Evolutionary conservation across 2,797 vertebrate species (phyloP).

Genomic region (Notolabrus celidotus): DNA sequence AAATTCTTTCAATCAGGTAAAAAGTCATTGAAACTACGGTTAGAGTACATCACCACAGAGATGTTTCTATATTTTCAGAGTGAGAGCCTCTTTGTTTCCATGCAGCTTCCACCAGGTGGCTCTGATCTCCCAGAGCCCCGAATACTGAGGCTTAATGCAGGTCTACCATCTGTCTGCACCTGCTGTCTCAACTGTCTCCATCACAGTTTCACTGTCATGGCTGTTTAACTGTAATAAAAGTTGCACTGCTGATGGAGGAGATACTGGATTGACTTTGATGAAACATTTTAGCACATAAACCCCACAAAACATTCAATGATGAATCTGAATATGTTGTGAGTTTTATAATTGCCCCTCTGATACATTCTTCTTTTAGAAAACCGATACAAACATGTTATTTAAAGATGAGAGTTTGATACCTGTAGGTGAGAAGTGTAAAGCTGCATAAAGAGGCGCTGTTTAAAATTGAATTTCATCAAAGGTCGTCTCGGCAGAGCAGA

Average conservation of each 20-base stretch:
- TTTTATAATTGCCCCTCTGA: background rate
- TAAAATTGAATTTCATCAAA: conserved; percentile 66
- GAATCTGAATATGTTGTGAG: conserved; percentile 19
- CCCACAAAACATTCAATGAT: background rate
- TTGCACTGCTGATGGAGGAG: background rate
- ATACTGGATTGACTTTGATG: background rate
- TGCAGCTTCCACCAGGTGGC: conserved; percentile 60
- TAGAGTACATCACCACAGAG: background rate
- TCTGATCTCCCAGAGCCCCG: conserved; percentile 39
- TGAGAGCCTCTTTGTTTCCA: conserved; percentile 9
- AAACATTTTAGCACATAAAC: background rate
- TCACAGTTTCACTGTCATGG: conserved; percentile 19
- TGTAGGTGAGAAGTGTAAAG: conserved; percentile 48
- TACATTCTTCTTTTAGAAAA: conserved; percentile 12
- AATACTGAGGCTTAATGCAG: conserved; percentile 3
- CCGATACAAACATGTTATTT: conserved; percentile 16
- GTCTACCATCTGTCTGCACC: conserved; percentile 18
- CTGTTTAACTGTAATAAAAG: conserved; percentile 18
- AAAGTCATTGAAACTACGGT: background rate
- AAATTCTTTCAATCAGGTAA: background rate
- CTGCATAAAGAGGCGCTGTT: conserved; percentile 30
- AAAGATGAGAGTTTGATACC: conserved; percentile 41
- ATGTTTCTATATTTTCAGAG: background rate
- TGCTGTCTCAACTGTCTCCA: conserved; percentile 39
- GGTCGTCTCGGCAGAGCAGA: conserved; percentile 69